Percentiles rank a stretch among this genome's conserved stretches.
These are phyloP conservation scores for Micromesistius poutassou DNA, from an alignment of 2,797 vertebrate species.

Conservation along the genomic window DNA sequence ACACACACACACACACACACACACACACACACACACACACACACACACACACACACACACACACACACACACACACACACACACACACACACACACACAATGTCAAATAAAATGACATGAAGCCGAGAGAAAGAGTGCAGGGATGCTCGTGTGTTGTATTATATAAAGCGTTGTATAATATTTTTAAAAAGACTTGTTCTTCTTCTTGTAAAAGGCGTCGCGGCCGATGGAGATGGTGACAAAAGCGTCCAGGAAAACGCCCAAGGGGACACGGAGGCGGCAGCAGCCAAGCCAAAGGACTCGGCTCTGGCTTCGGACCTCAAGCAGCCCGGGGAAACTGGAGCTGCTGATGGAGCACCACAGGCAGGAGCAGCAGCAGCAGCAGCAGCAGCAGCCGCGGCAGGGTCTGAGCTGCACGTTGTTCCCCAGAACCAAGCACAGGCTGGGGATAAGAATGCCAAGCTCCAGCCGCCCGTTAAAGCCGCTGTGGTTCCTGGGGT, in stretches of 20 bases:
- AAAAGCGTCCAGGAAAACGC: conserved; percentile 48
- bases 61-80: conserved; percentile 15
- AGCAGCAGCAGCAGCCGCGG: conserved; percentile 24
- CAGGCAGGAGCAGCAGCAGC: too few relatives aligned
- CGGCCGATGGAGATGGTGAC: conserved; percentile 53
- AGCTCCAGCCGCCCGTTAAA: conserved; percentile 23
- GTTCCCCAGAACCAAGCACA: conserved; percentile 36
- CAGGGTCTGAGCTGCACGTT: conserved; percentile 21
- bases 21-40: conserved; percentile 15
- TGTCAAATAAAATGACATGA: background rate
- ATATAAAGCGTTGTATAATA: background rate
- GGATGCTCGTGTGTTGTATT: background rate
- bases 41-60: background rate
- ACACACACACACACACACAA: background rate
- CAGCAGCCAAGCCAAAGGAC: conserved; percentile 56
- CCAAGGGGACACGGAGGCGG: conserved; percentile 44
- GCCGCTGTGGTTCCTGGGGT: conserved; percentile 8
- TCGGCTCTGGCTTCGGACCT: conserved; percentile 32
- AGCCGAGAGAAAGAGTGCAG: background rate
- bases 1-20: conserved; percentile 15
- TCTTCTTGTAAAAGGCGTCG: conserved; percentile 41
- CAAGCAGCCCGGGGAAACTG: background rate
- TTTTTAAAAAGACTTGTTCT: too few relatives aligned
- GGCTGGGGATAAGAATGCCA: conserved; percentile 14
- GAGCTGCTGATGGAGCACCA: too few relatives aligned